These are phyloP conservation scores for Podarcis lilfordi DNA, from an alignment of 2,797 vertebrate genomes.

Conservation along the genomic window DNA sequence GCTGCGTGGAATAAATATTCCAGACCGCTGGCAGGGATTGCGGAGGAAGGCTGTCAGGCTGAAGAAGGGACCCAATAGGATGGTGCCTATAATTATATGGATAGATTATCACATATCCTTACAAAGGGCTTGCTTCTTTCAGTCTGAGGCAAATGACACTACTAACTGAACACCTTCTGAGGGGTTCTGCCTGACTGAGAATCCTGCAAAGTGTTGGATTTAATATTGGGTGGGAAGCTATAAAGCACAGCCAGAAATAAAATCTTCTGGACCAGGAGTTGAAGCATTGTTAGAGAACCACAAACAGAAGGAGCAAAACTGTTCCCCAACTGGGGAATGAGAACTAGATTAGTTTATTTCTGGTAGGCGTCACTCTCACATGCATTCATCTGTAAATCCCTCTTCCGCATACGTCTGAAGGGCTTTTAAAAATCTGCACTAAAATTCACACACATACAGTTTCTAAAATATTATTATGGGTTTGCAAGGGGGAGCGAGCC, in stretches of 20 bases:
- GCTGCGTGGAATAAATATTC: background rate
- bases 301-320: background rate
- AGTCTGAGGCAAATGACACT: background rate
- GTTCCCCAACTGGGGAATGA: too few species aligned
- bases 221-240: background rate
- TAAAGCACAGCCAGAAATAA: background rate
- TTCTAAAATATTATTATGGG: too few species aligned
- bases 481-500: too few species aligned
- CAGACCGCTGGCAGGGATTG: background rate
- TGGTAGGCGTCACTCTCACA: too few species aligned
- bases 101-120: background rate
- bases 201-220: background rate
- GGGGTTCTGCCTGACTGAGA: background rate
- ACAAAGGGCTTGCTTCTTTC: background rate
- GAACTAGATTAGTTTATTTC: too few species aligned
- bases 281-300: background rate
- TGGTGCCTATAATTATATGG: background rate
- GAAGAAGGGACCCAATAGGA: background rate
- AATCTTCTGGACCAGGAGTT: background rate
- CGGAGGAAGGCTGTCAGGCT: background rate
- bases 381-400: too few species aligned
- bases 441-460: too few species aligned
- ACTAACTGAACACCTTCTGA: background rate
- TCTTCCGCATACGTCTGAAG: too few species aligned
- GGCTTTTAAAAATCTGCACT: too few species aligned